Conservation (phyloP, 2,113 vertebrate species). For the Cyanistes caeruleus region DNA sequence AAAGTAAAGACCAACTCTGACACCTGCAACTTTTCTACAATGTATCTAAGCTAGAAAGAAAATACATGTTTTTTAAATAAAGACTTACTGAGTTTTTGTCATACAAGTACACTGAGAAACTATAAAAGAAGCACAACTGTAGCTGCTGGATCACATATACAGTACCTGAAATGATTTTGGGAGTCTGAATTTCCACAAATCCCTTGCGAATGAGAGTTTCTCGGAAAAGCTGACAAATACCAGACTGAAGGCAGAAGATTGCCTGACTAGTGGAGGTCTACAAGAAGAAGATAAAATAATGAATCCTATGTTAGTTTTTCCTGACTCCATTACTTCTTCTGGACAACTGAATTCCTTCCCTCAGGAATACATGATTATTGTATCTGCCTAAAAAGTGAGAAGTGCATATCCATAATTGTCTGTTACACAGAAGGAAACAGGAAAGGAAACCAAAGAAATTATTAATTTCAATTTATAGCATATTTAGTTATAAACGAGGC, state of each 20-base stretch:
- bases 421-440: not conserved
- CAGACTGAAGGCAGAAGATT: slow-evolving; percentile 90
- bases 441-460: not conserved
- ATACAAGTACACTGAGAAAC: not conserved
- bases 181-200: slow-evolving; percentile 98
- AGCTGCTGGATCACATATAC: slow-evolving; percentile 3
- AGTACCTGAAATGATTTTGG: slow-evolving; percentile 97
- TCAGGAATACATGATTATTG: not conserved
- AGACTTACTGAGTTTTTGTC: not conserved
- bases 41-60: not conserved
- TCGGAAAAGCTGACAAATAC: slow-evolving; percentile 94
- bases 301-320: slow-evolving; percentile 18
- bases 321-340: not conserved
- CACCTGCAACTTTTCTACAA: not conserved
- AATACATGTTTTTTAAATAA: not conserved
- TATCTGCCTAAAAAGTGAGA: not conserved
- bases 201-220: slow-evolving; percentile 91
- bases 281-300: slow-evolving; percentile 57
- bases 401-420: not conserved
- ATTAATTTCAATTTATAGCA: not conserved
- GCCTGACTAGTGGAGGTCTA: slow-evolving; percentile 97
- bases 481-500: not conserved
- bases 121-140: not conserved
- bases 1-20: not conserved
- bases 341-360: not conserved